Evolutionary conservation across 2,113 vertebrate genomes (phyloP).

Genomic region (Hypocryptadius cinnamomeus): DNA sequence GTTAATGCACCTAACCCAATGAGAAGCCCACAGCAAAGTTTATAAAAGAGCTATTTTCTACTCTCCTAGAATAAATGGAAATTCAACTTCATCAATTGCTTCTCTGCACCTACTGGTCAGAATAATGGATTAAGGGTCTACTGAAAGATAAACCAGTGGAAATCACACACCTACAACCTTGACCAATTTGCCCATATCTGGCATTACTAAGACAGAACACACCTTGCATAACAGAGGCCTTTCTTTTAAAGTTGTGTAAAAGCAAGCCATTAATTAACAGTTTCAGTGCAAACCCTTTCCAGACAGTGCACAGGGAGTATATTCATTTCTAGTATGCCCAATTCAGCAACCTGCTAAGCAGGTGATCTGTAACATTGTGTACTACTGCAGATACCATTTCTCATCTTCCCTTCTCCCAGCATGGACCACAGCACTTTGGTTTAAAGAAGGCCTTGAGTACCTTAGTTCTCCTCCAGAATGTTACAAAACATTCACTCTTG

Average conservation of each 20-base stretch:
- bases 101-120: neutral
- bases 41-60: neutral
- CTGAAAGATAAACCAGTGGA: neutral
- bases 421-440: neutral
- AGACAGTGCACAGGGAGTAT: neutral
- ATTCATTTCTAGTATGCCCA: neutral
- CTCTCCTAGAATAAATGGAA: neutral
- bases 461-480: neutral
- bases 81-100: neutral
- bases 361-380: neutral
- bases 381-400: neutral
- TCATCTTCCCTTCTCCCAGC: neutral
- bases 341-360: neutral
- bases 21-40: neutral
- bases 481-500: neutral
- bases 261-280: neutral
- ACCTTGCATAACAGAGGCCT: neutral
- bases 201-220: neutral
- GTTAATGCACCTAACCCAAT: neutral
- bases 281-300: neutral
- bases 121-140: neutral
- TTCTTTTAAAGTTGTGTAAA: neutral
- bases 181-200: neutral
- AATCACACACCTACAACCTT: neutral
- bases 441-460: neutral